phyloP scores from a whole-genome alignment of 2,113 vertebrate genomes.

The Sitta europaea region DNA sequence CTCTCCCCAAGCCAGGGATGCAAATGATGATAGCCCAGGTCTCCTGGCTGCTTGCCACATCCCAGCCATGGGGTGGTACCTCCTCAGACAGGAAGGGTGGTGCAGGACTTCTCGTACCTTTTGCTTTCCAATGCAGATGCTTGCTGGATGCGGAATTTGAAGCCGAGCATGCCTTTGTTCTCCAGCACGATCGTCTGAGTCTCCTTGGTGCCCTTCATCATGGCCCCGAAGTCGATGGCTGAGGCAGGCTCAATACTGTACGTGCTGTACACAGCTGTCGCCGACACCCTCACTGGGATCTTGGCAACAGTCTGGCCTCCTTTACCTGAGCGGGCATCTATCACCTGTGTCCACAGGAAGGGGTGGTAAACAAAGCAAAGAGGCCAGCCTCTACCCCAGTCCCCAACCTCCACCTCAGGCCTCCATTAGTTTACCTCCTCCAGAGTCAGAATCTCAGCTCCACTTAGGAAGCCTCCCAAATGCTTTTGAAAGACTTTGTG shows the following conservation, averaged over 20 bases:
- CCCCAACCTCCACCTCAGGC: too few relatives aligned
- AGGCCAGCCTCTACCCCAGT: background rate
- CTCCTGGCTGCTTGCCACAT: background rate
- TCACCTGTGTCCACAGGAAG: constrained; percentile 70
- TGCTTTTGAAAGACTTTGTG: background rate
- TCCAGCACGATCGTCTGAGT: constrained; percentile 74
- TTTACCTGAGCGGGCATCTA: constrained; percentile 74
- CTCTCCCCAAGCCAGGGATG: background rate
- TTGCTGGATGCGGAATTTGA: constrained; percentile 73
- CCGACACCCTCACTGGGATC: constrained; percentile 78
- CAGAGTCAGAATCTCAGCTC: background rate
- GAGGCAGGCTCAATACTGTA: constrained; percentile 79
- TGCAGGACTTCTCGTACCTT: constrained; percentile 62
- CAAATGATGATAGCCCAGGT: background rate
- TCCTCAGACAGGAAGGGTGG: background rate
- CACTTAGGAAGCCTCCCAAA: background rate
- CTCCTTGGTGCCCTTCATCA: constrained; percentile 73
- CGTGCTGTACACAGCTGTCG: constrained; percentile 76
- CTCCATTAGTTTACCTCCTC: background rate
- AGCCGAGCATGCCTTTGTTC: constrained; percentile 79
- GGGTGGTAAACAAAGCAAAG: background rate
- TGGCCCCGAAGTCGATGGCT: constrained; percentile 78
- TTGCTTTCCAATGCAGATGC: background rate
- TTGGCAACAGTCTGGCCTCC: constrained; percentile 71
- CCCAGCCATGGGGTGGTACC: background rate